phyloP scores from a whole-genome alignment of 2,113 vertebrate genomes.

The Diphyllodes magnificus region DNA sequence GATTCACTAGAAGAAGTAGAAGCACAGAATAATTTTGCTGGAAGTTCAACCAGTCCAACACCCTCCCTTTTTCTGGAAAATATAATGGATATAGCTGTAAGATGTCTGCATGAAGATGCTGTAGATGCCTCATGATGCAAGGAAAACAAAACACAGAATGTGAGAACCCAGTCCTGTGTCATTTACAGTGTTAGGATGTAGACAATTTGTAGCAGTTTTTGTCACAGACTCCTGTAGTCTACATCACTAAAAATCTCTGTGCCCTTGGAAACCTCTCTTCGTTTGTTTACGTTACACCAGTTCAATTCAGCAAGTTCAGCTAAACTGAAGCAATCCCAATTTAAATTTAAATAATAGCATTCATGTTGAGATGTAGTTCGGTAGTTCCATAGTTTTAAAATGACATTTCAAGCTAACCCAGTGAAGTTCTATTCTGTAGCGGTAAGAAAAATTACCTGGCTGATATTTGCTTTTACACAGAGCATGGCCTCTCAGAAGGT shows the following conservation, averaged over 20 bases:
- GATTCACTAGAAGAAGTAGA: neutral
- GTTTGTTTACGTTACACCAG: neutral
- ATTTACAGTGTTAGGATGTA: neutral
- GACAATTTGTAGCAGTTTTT: neutral
- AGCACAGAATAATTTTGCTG: neutral
- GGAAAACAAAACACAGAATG: neutral
- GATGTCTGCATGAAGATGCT: neutral
- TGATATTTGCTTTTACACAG: neutral
- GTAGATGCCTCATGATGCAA: neutral
- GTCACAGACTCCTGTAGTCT: neutral
- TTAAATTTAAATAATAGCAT: neutral
- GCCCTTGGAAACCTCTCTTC: neutral
- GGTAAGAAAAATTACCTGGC: neutral
- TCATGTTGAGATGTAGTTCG: neutral
- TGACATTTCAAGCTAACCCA: neutral
- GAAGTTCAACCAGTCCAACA: neutral
- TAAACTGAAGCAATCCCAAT: neutral
- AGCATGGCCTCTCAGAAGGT: neutral
- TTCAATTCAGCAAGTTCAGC: neutral
- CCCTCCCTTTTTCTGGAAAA: neutral
- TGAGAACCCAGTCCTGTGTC: neutral
- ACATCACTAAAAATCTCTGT: neutral
- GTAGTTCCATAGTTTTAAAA: neutral
- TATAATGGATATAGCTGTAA: neutral
- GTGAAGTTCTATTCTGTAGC: neutral